phyloP scores from a whole-genome alignment of 2,113 vertebrate species.

The Rhynchopsitta pachyrhyncha region DNA sequence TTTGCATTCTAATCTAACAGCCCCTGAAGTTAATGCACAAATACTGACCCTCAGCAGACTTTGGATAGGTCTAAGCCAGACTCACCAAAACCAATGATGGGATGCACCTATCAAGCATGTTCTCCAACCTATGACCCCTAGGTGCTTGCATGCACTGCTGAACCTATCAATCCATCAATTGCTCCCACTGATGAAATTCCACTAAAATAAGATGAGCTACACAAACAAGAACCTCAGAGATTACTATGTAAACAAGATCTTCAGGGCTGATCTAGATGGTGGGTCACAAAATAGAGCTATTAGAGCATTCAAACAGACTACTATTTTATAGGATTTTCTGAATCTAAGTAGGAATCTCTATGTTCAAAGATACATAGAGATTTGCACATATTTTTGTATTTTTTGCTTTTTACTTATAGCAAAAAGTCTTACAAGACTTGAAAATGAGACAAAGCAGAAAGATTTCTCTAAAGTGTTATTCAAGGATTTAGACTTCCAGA shows the following conservation, averaged over 20 bases:
- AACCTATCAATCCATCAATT: background rate
- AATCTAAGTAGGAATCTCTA: background rate
- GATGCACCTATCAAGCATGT: background rate
- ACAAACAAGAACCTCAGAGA: background rate
- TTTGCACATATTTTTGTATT: background rate
- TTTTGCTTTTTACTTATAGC: background rate
- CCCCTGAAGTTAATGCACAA: background rate
- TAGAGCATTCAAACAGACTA: background rate
- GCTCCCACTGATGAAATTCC: background rate
- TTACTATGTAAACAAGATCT: background rate
- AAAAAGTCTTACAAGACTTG: background rate
- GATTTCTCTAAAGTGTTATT: background rate
- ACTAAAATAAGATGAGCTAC: background rate
- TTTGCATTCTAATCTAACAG: background rate
- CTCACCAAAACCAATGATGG: background rate
- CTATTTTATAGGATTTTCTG: background rate
- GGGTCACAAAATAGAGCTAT: background rate
- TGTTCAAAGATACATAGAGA: background rate
- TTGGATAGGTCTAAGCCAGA: background rate
- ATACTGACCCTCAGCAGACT: background rate
- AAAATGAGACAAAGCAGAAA: background rate
- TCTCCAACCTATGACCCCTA: background rate
- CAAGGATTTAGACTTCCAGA: background rate
- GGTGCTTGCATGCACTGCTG: background rate
- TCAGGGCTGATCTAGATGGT: background rate